Conservation (phyloP, 1,140 invertebrate species). For the Drosophila ananassae region DNA sequence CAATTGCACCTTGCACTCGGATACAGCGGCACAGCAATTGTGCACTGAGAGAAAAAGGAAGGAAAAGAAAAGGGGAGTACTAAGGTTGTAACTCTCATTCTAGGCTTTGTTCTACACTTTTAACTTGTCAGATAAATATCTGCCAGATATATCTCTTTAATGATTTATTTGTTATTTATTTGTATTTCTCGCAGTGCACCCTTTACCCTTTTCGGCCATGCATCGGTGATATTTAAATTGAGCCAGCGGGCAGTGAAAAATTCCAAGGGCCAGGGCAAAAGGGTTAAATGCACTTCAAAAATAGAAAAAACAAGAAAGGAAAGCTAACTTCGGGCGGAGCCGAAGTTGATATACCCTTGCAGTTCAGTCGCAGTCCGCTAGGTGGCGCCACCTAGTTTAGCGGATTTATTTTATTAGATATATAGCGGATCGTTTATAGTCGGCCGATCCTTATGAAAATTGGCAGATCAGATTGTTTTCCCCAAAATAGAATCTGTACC, state of each 20-base stretch:
- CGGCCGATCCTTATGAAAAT: too few relatives aligned
- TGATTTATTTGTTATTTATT: not conserved
- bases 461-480: too few relatives aligned
- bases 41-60: conserved; percentile 11
- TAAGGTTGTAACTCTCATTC: not conserved
- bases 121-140: too few relatives aligned
- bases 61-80: not conserved
- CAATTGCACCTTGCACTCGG: conserved; percentile 75
- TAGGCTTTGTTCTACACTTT: too few relatives aligned
- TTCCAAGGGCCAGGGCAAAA: conserved; percentile 43
- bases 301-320: too few relatives aligned
- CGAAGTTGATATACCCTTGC: too few relatives aligned
- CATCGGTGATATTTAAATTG: conserved; percentile 78
- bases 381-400: too few relatives aligned
- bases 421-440: too few relatives aligned
- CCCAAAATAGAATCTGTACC: too few relatives aligned
- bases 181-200: conserved; percentile 1
- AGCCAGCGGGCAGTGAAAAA: conserved; percentile 70
- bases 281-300: conserved; percentile 43
- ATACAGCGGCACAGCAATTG: conserved; percentile 18
- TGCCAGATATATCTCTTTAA: not conserved
- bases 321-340: too few relatives aligned
- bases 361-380: too few relatives aligned
- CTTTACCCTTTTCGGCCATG: conserved; percentile 62
- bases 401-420: too few relatives aligned